Base-by-base conservation (phyloP, 1,140 invertebrate species). In the Mactra quadrangularis region DNA sequence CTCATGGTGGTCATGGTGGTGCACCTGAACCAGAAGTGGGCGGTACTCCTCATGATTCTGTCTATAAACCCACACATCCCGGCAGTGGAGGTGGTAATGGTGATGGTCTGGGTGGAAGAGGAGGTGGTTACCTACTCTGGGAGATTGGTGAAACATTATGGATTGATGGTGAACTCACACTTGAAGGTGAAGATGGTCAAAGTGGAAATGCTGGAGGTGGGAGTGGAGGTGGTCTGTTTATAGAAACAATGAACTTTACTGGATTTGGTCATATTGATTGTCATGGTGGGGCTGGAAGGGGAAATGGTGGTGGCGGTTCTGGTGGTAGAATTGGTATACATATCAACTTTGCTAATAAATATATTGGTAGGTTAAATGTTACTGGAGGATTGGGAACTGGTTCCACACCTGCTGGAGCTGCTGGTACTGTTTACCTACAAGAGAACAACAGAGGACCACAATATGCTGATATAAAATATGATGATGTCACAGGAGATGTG, bases 1-100 rank as follows among this genome's bases (percentile, higher is more conserved):
- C 88, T 19, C 89, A 90, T 70, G 89, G 89, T 38, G 89, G 89
- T 27, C 89, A 90, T 78, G 89, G 89, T 45, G 89, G 89, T n/a
- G 88, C 87, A 22, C 83, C 81, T 17, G 66, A 85, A 41, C 85
- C 84, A 55, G 33, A 74, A 1, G 78, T 59, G n/a, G 86, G 86
- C 33, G 88, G 87, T 62, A 82, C 60, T 27, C 78, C 86, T 4
- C 87, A 89, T 85, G 84, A 87, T 68, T 88, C 87, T n/a, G 85
- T 88, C 13, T 87, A 87, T 47, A 59, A 60, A 50, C 83, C 87
- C 38, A 71, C 68, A 29, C 15, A 82, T 25, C 59, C 71, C 15
- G 89, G 89, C 27, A 90, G 89, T 81, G 87, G 88, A 45, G 89
- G 89, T 41, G 89, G 89, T 41, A 87, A 88, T 85, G 88, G 88